Evolutionary conservation across 2,113 vertebrate genomes (phyloP), one percentile per base, ranked within the genome.

Genomic region (Apistogramma diplotaenia): DNA sequence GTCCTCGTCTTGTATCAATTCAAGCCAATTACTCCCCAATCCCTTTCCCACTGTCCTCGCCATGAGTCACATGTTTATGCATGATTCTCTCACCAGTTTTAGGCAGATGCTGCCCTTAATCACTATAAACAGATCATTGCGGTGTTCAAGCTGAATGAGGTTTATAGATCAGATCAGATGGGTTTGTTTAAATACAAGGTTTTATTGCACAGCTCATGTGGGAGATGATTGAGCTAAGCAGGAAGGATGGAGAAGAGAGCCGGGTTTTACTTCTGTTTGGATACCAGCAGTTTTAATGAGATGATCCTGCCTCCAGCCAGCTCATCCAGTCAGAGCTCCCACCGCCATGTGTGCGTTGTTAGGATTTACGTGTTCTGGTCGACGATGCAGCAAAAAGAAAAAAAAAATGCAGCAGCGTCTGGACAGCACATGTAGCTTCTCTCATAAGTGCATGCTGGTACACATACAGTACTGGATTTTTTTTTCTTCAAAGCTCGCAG

Each of bases 51-150:
- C 78, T 74, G 79, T 88, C 79, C 78, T 86, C 53, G 2, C 70
- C 51, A 21, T 89, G 90, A 91, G 78, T 89, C 91, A 90, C 86
- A 81, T 90, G 89, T 92, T 89, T 85, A 85, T 76, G 40, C 79
- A 62, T 37, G 83, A 51, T 62, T 80, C 56, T 74, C 74, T 77
- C 61, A 15, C 65, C 57, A 35, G 54, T 67, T 76, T 73, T 0
- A 29, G 37, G 71, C 87, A 76, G 62, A 89, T 27, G 74, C 77
- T 3, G 43, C 56, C 33, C 67, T 35, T 76, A 78, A 87, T 83
- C 74, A 62, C 77, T 67, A 56, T 60, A 85, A 88, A 84, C 82
- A 86, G 80, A 88, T 87, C 67, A 27, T 67, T 51, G 79, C 33
- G 19, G 84, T 54, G 72, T 81, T 78, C 29, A 2, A 62, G 58